Base-by-base conservation (phyloP, 1,140 invertebrate species). In the Thalassaphorura encarpata region DNA sequence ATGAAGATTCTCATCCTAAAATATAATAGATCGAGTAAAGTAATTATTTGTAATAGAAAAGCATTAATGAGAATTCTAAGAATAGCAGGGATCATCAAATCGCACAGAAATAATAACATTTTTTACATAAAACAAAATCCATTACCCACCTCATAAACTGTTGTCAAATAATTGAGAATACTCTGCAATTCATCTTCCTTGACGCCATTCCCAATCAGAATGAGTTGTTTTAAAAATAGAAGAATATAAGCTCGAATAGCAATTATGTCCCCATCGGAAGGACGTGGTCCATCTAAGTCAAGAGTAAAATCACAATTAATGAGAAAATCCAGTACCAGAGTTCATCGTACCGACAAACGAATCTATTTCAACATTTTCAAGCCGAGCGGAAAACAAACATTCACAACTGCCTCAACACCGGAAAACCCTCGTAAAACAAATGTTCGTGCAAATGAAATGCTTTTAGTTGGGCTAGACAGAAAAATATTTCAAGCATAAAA, bases 141-240 rank as follows among this genome's bases (percentile, higher is more conserved):
- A 42, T 21, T 19, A 61, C 54, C 68, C 74, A 91, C 88, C 80
- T 96, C 92, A 71, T 96, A 86, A 74, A 97, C 89, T 47, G 92
- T 97, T 29, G 92, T 93, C 53, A 99, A 76, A 72, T 96, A 99
- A 75, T 99, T 99, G 6, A 99, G 78, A 68, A 99, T 89, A 57
- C 91, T 93, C 73, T 99, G 95, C 23, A 99, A 77, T 73, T 99
- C 96, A 71, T 99, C 96, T 66, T 98, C 94, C 71, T 97, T 93
- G 27, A 96, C 88, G 13, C 94, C 94, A 69, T 90, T 89, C 31
- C 92, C 92, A 68, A 96, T 92, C 81, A 97, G 85, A 58, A 97
- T 94, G 18, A 98, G 73, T 73, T 97, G 91, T 72, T 97, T 96
- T 43, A 98, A 76, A 75, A 97, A 97, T 58, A 95, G 77, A 58